Evolutionary conservation across 2,797 vertebrate genomes (phyloP), one percentile per base, ranked within the genome.

Genomic region (Spatula clypeata): DNA sequence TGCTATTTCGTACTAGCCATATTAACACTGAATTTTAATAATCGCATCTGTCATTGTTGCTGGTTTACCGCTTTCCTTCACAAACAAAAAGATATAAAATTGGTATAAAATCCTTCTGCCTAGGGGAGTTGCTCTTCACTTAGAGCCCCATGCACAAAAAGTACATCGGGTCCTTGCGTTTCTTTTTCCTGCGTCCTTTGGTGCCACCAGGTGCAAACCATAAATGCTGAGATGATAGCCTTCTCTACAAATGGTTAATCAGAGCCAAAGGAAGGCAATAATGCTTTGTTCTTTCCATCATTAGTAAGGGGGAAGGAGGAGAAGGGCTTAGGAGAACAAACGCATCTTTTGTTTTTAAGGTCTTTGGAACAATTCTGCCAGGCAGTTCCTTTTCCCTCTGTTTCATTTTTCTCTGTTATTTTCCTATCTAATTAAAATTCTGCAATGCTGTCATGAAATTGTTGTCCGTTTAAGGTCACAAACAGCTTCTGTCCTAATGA

Each of bases 401-500:
- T 96, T 96, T 94, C 93, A 83, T 93, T 97, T 96, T 62, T 80
- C 96, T 93, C 94, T 97, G 96, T 97, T 97, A 90, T 97, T 96
- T 96, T 79, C 79, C 83, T 93, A 80, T 95, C 94, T 97, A 93
- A 96, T 97, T 97, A 97, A 90, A 89, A 96, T 97, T 96, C 96
- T 84, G 64, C 85, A 94, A 38, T 91, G 81, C 89, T 93, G 86
- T 94, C 91, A 97, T 96, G 87, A 88, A 94, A 85, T 93, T 95
- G 92, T 96, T 97, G 96, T 95, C 89, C 91, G 27, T 92, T 94
- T 97, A 90, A 93, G 96, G 94, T 97, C 96, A 97, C 95, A 97
- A 97, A 86, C 94, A 91, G 95, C 92, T 95, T 97, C 96, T 97
- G 95, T 97, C 84, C 93, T 94, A 94, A 94, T 95, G 95, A 97